These are phyloP conservation scores for Chouioia cunea DNA, from an alignment of 2,888 invertebrate species.

Conservation along the genomic window DNA sequence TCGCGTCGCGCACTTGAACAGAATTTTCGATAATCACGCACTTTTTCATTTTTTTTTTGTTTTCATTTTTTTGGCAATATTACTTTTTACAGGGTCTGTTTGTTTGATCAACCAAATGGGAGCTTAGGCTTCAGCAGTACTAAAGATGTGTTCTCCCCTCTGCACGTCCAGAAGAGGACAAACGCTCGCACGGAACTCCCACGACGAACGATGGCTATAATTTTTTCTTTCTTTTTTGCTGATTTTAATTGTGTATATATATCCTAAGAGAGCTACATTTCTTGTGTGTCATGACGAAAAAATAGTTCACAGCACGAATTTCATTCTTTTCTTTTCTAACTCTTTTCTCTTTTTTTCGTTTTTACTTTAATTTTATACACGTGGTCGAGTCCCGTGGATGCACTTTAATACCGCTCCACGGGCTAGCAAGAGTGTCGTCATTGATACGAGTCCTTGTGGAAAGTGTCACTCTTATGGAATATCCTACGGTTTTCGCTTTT, in stretches of 20 bases:
- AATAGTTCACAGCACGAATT: constrained; percentile 17
- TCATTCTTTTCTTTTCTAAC: too few relatives aligned
- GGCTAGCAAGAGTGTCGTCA: constrained; percentile 81
- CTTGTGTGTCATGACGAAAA: constrained; percentile 4
- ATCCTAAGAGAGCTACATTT: not conserved
- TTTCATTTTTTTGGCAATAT: not conserved
- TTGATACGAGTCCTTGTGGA: constrained; percentile 80
- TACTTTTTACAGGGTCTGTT: constrained; percentile 38
- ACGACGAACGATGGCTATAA: constrained; percentile 13
- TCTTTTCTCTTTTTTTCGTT: too few relatives aligned
- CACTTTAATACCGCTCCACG: constrained; percentile 64
- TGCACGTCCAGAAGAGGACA: not conserved
- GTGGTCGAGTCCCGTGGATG: constrained; percentile 35
- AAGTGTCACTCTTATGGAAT: constrained; percentile 86
- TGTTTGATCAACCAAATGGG: not conserved
- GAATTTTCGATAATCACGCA: constrained; percentile 20
- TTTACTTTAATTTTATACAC: not conserved
- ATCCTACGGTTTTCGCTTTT: constrained; percentile 70
- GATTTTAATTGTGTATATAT: not conserved
- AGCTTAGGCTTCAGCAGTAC: constrained; percentile 47
- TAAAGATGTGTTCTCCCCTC: constrained; percentile 36
- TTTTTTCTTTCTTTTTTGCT: constrained; percentile 5
- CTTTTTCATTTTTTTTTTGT: constrained; percentile 36
- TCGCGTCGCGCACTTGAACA: not conserved
- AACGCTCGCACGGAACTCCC: constrained; percentile 41